phyloP scores from a whole-genome alignment of 2,888 invertebrate species.

The Scaptomyza flava region DNA sequence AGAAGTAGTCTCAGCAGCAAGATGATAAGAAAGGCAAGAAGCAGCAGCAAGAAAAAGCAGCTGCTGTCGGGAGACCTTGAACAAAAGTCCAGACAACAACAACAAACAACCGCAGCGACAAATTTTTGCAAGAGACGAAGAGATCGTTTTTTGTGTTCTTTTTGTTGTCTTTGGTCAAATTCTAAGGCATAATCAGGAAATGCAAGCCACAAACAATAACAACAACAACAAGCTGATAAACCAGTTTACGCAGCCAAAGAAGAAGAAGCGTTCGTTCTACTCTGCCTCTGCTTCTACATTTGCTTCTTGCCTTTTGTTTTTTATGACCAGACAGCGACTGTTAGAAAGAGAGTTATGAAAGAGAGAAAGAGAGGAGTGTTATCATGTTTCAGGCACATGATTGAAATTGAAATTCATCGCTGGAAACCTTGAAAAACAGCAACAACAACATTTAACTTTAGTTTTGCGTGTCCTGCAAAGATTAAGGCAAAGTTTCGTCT shows the following conservation, averaged over 20 bases:
- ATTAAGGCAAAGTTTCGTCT: constrained; percentile 50
- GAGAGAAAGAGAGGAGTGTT: constrained; percentile 37
- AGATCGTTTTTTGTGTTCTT: constrained; percentile 13
- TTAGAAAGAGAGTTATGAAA: neutral
- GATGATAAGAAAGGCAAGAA: constrained; percentile 4
- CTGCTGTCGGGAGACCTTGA: constrained; percentile 71
- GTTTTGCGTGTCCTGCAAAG: constrained; percentile 74
- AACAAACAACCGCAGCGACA: constrained; percentile 65
- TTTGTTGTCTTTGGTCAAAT: constrained; percentile 54
- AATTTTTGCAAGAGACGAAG: constrained; percentile 51
- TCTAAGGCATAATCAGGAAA: constrained; percentile 78
- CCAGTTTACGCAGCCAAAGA: constrained; percentile 50
- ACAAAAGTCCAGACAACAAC: constrained; percentile 48
- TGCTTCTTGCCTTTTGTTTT: constrained; percentile 36
- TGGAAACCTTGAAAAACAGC: constrained; percentile 42
- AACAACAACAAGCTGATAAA: constrained; percentile 34
- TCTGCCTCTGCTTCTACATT: constrained; percentile 24
- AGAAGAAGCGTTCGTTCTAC: no score
- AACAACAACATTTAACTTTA: constrained; percentile 23
- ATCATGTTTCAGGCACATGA: constrained; percentile 80
- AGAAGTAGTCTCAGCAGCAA: neutral
- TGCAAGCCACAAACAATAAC: constrained; percentile 55
- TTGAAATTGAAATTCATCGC: constrained; percentile 64
- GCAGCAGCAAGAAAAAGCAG: constrained; percentile 46
- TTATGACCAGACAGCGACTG: constrained; percentile 16